A percentile compares a stretch with the other conserved stretches of the same genome.
Conservation (phyloP, 2,113 vertebrate species). For the Bubo blakistoni region DNA sequence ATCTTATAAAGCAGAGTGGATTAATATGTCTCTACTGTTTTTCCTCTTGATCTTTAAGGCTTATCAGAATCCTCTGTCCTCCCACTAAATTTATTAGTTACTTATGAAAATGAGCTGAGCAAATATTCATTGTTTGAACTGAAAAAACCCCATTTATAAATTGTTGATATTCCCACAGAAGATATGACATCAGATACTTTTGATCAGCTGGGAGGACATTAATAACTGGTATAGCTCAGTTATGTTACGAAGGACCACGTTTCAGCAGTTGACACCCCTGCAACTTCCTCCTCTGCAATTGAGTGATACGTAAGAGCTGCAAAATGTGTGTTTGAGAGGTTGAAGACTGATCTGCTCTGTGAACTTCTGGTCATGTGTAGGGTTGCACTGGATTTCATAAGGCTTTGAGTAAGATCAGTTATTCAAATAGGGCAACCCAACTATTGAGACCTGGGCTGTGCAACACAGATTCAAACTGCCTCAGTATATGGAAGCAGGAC, state of each 20-base stretch:
- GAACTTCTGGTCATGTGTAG: not conserved
- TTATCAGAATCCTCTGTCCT: not conserved
- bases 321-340: not conserved
- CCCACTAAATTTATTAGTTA: not conserved
- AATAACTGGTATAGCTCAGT: not conserved
- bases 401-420: not conserved
- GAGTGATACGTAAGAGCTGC: not conserved
- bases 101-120: not conserved
- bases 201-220: not conserved
- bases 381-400: not conserved
- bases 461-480: not conserved
- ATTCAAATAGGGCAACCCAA: not conserved
- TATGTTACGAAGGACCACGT: rapidly evolving
- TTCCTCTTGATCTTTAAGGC: slow-evolving; percentile 19
- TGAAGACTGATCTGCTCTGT: not conserved
- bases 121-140: not conserved
- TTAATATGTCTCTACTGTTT: not conserved
- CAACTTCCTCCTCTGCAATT: not conserved
- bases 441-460: not conserved
- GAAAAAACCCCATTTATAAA: not conserved
- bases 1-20: not conserved
- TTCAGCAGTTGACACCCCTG: not conserved
- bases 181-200: not conserved
- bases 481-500: not conserved
- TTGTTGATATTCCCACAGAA: not conserved